phyloP scores from a whole-genome alignment of 2,113 vertebrate genomes.

The Sprattus sprattus region DNA sequence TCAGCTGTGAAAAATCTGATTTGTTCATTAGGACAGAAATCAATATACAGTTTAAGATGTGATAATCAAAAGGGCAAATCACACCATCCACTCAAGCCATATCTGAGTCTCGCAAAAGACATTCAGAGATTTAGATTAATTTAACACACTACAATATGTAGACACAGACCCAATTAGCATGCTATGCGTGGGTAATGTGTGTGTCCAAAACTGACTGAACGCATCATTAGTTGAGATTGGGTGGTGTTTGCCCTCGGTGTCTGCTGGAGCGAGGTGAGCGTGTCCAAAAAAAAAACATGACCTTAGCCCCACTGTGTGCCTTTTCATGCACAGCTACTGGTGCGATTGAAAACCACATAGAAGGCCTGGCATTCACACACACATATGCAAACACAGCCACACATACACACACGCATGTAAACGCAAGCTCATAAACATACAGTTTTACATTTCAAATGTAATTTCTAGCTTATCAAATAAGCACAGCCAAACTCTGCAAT shows the following conservation, averaged over 20 bases:
- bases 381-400: constrained; percentile 10
- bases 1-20: constrained; percentile 80
- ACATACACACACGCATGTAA: neutral
- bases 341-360: constrained; percentile 65
- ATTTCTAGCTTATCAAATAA: neutral
- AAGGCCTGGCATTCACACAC: constrained; percentile 39
- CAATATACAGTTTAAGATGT: constrained; percentile 65
- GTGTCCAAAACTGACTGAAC: constrained; percentile 58
- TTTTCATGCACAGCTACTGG: constrained; percentile 68
- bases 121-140: constrained; percentile 38
- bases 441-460: neutral
- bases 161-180: constrained; percentile 13
- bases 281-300: constrained; percentile 56
- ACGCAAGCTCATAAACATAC: neutral
- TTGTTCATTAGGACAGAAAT: constrained; percentile 74
- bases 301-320: constrained; percentile 61
- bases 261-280: constrained; percentile 64
- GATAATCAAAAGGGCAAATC: constrained; percentile 45
- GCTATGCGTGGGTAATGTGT: constrained; percentile 43
- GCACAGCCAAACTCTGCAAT: neutral
- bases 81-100: neutral
- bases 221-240: constrained; percentile 53
- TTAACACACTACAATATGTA: neutral
- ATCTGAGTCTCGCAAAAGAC: constrained; percentile 30
- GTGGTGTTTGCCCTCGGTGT: constrained; percentile 54